These are phyloP conservation scores for Drosophila ogumai DNA, from an alignment of 1,140 invertebrate genomes.

Conservation along the genomic window DNA sequence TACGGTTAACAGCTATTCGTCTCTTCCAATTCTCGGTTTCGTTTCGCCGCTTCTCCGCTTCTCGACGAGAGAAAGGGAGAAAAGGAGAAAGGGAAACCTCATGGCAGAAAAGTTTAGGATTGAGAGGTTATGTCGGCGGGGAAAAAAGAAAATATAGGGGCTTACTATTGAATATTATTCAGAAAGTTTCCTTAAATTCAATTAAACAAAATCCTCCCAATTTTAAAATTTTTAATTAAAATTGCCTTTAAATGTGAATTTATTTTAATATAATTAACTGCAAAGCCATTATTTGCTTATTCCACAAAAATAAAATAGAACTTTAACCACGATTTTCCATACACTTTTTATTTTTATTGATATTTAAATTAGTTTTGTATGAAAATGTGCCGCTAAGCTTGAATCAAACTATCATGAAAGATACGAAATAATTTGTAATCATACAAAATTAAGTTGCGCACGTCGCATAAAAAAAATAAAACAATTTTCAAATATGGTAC, in stretches of 20 bases:
- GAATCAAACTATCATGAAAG: too few relatives aligned
- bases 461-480: too few relatives aligned
- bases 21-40: not conserved
- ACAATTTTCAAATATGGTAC: too few relatives aligned
- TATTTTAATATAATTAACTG: too few relatives aligned
- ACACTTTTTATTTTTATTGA: not conserved
- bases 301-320: not conserved
- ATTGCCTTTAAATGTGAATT: too few relatives aligned
- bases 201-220: not conserved
- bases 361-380: not conserved
- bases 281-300: too few relatives aligned
- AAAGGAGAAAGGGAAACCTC: slow-evolving; percentile 38
- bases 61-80: slow-evolving; percentile 12
- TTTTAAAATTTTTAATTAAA: not conserved
- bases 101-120: slow-evolving; percentile 28
- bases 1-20: slow-evolving; percentile 22
- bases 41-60: slow-evolving; percentile 10
- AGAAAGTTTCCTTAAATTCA: not conserved
- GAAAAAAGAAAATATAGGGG: not conserved
- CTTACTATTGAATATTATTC: not conserved
- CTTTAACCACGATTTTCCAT: too few relatives aligned
- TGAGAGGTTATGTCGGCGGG: slow-evolving; percentile 48
- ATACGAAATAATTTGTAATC: too few relatives aligned
- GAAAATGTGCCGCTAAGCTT: not conserved
- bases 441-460: too few relatives aligned